These are phyloP conservation scores for Acanthosepion lycidas DNA, from an alignment of 2,888 invertebrate species.

Conservation along the genomic window DNA sequence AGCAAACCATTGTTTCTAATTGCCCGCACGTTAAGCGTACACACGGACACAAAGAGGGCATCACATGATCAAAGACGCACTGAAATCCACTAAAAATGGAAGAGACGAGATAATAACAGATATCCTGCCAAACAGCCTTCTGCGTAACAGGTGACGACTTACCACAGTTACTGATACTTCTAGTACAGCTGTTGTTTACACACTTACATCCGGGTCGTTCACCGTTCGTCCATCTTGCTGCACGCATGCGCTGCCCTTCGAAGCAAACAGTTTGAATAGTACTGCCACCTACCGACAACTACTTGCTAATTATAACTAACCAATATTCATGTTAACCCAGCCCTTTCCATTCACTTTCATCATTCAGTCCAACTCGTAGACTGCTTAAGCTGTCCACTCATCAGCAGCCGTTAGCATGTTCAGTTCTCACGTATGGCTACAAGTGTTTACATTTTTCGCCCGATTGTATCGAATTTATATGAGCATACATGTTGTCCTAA, in stretches of 20 bases:
- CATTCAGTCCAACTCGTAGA: background rate
- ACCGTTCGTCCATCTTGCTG: background rate
- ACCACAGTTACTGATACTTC: slow-evolving; percentile 11
- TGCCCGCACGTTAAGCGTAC: background rate
- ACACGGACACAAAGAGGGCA: background rate
- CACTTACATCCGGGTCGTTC: background rate
- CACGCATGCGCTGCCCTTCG: background rate
- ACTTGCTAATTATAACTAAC: background rate
- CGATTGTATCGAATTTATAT: no score
- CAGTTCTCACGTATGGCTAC: no score
- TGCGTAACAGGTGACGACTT: background rate
- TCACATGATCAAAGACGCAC: background rate
- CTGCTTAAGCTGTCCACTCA: no score
- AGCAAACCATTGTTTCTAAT: no score
- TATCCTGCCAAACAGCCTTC: background rate
- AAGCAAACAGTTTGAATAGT: background rate
- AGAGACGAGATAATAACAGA: background rate
- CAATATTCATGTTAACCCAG: background rate
- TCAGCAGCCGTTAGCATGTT: no score
- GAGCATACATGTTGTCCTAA: no score
- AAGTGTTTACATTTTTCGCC: no score
- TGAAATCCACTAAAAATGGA: background rate
- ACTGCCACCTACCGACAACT: background rate
- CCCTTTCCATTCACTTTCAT: background rate
- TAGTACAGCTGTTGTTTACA: background rate